Percentiles rank a stretch among this genome's conserved stretches.
phyloP scores from a whole-genome alignment of 2,113 vertebrate genomes.

The Penelope pileata region DNA sequence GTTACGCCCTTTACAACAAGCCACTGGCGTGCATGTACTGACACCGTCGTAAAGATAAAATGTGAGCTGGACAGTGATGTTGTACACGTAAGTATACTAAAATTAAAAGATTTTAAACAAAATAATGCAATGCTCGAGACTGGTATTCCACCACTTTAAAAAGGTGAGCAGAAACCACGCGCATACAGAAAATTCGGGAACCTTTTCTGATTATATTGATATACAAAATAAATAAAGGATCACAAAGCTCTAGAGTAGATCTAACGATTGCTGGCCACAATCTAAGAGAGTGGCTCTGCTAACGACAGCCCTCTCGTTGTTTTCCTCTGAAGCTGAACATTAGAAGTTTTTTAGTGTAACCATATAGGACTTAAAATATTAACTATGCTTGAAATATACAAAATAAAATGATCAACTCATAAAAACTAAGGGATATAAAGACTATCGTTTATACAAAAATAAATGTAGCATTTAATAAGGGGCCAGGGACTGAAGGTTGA shows the following conservation, averaged over 20 bases:
- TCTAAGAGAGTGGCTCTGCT: background rate
- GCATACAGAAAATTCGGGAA: background rate
- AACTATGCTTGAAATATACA: conserved; percentile 28
- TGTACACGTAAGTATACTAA: background rate
- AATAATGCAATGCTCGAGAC: background rate
- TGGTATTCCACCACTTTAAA: background rate
- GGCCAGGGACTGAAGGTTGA: background rate
- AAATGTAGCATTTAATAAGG: conserved; percentile 44
- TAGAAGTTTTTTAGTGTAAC: conserved; percentile 22
- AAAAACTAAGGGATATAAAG: conserved; percentile 44
- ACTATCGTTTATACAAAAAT: conserved; percentile 46
- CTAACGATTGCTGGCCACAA: background rate
- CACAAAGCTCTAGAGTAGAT: background rate
- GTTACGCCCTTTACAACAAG: background rate
- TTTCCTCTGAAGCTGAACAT: background rate
- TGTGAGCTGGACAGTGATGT: background rate
- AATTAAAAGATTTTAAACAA: background rate
- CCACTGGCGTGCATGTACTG: background rate
- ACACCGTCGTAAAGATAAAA: background rate
- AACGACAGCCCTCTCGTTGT: background rate
- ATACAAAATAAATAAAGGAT: conserved; percentile 32
- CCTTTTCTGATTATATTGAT: background rate
- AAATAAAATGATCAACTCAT: conserved; percentile 54
- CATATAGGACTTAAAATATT: conserved; percentile 7
- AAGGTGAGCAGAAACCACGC: background rate